Base-by-base conservation (phyloP, 1,140 invertebrate species). In the Hylyphantes graminicola region DNA sequence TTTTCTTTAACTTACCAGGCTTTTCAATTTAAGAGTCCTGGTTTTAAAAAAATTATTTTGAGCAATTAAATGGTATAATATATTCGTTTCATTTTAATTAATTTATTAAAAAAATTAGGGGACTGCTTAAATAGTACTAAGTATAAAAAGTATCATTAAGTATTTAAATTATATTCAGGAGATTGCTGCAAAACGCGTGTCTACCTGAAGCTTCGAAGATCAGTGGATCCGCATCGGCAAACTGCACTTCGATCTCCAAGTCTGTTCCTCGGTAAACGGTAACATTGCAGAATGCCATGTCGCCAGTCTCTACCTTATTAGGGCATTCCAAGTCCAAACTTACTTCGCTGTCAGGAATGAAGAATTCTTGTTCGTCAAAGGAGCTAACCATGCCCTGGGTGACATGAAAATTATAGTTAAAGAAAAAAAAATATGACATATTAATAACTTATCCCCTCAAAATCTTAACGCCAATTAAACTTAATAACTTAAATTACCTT, bases 321-420 rank as follows among this genome's bases (percentile, higher is more conserved):
- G 79, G 67, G 8, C 79, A 81, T 13, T 17, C 7, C n/a, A 81
- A 53, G 17, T 81, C 59, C 8, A 81, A 73, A 21, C 48, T 68
- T 11, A 73, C 68, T 70, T 73, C 21, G 7, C 7, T 21, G 15
- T 81, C 79, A 11, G 79, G 68, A 9, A 81, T 50, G 13, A 72
- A 72, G 54, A 81, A 73, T 73, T 81, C 79, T 61, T 53, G 4
- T 13, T 73, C 57, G 12, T 73, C 79, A 9, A 13, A 53, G 2
- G 35, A 17, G 15, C 53, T 59, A 51, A 81, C 6, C 8, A 10
- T 48, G 0, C 54, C 35, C 79, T 81, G 35, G 9, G 72, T 59
- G 57, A 61, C 12, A 6, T 61, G 6, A 15, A 15, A 61, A 61
- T 61, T 1, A 61, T 61, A 61, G 12, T 61, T 3, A 61, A 61